phyloP scores from a whole-genome alignment of 1,140 invertebrate genomes.

The Neodiprion lecontei region DNA sequence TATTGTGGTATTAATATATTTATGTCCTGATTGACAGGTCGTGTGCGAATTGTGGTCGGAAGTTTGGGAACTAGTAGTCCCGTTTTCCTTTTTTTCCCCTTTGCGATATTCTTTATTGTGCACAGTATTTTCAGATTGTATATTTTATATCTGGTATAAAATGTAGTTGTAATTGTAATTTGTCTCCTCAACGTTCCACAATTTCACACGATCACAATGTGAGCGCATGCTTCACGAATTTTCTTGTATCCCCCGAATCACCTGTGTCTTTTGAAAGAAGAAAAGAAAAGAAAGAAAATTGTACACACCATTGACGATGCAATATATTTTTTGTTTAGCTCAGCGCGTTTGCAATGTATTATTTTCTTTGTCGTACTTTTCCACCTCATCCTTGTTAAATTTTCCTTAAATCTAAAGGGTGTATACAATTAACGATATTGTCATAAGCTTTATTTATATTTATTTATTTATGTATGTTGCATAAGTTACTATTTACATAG shows the following conservation, averaged over 20 bases:
- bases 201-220: too few relatives aligned
- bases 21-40: too few relatives aligned
- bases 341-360: neutral
- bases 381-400: neutral
- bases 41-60: too few relatives aligned
- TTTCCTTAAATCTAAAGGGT: neutral
- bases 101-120: too few relatives aligned
- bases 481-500: too few relatives aligned
- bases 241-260: neutral
- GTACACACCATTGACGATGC: slow-evolving; percentile 46
- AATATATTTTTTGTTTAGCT: slow-evolving; percentile 55
- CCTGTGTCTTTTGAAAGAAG: neutral
- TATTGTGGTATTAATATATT: too few relatives aligned
- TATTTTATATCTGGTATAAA: too few relatives aligned
- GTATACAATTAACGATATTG: neutral
- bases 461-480: slow-evolving; percentile 10
- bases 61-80: too few relatives aligned
- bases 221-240: neutral
- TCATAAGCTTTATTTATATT: slow-evolving; percentile 4
- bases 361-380: neutral
- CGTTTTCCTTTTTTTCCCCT: too few relatives aligned
- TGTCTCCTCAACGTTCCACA: too few relatives aligned
- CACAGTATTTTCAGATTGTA: too few relatives aligned
- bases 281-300: slow-evolving; percentile 28
- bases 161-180: too few relatives aligned